Conservation (phyloP, 2,888 invertebrate genomes). For the Epirrhoe alternata region DNA sequence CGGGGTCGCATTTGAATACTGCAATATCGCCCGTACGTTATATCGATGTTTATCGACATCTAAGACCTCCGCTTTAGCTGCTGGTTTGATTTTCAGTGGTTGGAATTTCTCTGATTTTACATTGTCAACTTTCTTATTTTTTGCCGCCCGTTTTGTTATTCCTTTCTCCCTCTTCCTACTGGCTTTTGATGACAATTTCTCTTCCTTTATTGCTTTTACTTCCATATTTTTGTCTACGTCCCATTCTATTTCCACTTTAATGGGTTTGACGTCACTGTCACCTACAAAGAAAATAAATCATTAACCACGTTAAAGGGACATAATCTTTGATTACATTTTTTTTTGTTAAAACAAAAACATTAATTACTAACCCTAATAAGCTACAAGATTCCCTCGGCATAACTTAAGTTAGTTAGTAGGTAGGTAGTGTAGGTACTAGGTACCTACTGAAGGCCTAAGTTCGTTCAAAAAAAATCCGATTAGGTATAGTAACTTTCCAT, state of each 20-base stretch:
- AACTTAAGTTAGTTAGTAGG: not conserved
- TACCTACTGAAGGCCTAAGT: not conserved
- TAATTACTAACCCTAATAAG: conserved; percentile 15
- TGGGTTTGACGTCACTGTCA: conserved; percentile 40
- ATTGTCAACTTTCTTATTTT: conserved; percentile 16
- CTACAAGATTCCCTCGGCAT: not conserved
- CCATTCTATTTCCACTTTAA: conserved; percentile 37
- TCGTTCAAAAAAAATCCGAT: too few species aligned
- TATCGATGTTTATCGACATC: conserved; percentile 54
- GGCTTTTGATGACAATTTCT: conserved; percentile 20
- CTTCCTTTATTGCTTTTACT: conserved; percentile 26
- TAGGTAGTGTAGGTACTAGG: not conserved
- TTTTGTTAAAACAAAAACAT: conserved; percentile 5
- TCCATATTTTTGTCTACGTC: conserved; percentile 31
- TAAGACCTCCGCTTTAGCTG: conserved; percentile 23
- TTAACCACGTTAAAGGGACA: conserved; percentile 32
- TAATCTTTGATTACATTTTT: conserved; percentile 7
- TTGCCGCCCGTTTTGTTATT: conserved; percentile 9
- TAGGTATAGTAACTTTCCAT: too few species aligned
- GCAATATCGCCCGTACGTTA: conserved; percentile 61
- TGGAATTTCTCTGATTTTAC: conserved; percentile 12
- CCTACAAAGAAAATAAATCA: conserved; percentile 47
- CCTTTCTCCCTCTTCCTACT: conserved; percentile 20
- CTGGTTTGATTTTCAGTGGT: conserved; percentile 27
- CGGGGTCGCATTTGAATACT: conserved; percentile 70